Evolutionary conservation across 1,140 invertebrate species (phyloP).

Genomic region (Drosophila elegans): DNA sequence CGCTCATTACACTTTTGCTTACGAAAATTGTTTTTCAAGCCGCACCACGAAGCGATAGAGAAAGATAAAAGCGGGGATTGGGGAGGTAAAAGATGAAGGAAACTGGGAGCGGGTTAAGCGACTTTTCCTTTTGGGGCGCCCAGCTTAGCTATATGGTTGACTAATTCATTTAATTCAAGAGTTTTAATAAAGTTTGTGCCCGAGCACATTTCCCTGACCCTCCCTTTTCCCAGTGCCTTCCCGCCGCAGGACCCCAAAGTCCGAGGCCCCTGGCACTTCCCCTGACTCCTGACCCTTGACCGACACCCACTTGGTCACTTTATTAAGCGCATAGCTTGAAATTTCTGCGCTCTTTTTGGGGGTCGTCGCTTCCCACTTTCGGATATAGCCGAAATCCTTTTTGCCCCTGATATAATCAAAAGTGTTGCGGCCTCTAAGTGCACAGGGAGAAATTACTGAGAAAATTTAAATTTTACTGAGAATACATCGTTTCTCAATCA

Average conservation of each 20-base stretch:
- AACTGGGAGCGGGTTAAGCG: conserved; percentile 48
- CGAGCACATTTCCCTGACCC: conserved; percentile 67
- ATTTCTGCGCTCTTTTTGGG: conserved; percentile 60
- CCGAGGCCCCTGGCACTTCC: conserved; percentile 25
- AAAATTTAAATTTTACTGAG: too few species aligned
- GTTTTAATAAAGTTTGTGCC: conserved; percentile 82
- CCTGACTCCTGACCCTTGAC: conserved; percentile 25
- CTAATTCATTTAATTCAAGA: conserved; percentile 83
- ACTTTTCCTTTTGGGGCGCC: conserved; percentile 55
- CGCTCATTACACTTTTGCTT: conserved; percentile 82
- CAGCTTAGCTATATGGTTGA: conserved; percentile 78
- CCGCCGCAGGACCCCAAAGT: conserved; percentile 17
- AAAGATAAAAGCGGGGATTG: conserved; percentile 44
- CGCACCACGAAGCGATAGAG: conserved; percentile 73
- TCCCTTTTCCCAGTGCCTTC: not conserved
- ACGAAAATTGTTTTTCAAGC: conserved; percentile 82
- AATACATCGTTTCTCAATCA: too few species aligned
- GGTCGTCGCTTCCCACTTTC: conserved; percentile 34
- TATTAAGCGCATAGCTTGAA: conserved; percentile 76
- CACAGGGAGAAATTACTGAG: conserved; percentile 1
- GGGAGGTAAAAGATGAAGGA: conserved; percentile 17
- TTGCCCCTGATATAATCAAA: conserved; percentile 75
- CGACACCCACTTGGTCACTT: conserved; percentile 59
- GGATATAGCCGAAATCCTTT: conserved; percentile 48
- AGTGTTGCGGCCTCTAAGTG: conserved; percentile 58